Evolutionary conservation across 2,888 invertebrate species (phyloP), one percentile per base, ranked within the genome.

Genomic region (Ormyrus pomaceus): DNA sequence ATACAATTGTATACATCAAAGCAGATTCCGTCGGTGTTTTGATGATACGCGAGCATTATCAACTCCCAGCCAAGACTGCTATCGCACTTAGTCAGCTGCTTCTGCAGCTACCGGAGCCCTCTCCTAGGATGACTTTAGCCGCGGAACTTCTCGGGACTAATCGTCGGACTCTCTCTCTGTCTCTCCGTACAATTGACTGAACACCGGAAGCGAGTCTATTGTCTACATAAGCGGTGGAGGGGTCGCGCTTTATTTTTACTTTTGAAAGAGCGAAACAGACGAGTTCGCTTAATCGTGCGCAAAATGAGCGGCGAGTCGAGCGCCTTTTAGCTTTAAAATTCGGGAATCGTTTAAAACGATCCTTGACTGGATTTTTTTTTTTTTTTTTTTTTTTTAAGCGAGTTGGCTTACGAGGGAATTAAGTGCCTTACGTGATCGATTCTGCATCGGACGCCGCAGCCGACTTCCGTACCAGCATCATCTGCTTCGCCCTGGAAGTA

Each of bases 361-460:
- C 19, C 50, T 74, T 61, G 53, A 10, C 4, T 0, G 2, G 34
- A 34, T 4, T 34, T 34, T 34, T 34, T 34, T 34, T 34, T 34
- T 34, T 2, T 34, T 34, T 34, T 34, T 34, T 34, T 34, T 4
- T 34, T 34, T 34, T 34, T 0, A 34, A 34, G 34, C 34, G 34
- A 34, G 34, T 34, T 34, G 34, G 34, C 3, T 34, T 34, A 34
- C 34, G 13, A 13, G 46, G 70, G 8, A 10, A 55, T 68, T 55
- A 11, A 61, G 5, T 72, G 70, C 82, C 82, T 92, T 92, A 95
- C 95, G 93, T 95, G 95, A 89, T 94, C 93, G 79, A 95, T 93
- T 89, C 94, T 94, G 91, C 95, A 95, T 82, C 94, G 93, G 58
- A 93, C 92, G 55, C 94, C 95, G 86, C 95, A 95, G 83, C 93